Percentiles rank a stretch among this genome's conserved stretches.
Conservation (phyloP, 2,113 vertebrate species). For the Microcebus jonahi region DNA sequence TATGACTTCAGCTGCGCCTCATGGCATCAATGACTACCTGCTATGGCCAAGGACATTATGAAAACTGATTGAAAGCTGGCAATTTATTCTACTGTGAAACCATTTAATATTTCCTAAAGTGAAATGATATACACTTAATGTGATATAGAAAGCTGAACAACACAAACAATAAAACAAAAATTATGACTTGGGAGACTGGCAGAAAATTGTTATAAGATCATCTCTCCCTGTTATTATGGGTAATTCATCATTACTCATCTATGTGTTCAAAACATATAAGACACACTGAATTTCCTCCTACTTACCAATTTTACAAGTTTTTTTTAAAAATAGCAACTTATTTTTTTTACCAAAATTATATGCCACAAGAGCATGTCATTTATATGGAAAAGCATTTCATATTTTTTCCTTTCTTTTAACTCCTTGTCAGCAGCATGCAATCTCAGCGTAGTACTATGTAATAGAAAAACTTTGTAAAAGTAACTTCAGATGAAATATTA, state of each 20-base stretch:
- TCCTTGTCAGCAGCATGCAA: neutral
- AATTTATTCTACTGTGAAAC: slow-evolving; percentile 62
- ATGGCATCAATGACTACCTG: neutral
- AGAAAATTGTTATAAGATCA: slow-evolving; percentile 67
- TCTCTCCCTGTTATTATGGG: slow-evolving; percentile 67
- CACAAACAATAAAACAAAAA: slow-evolving; percentile 67
- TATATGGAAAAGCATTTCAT: slow-evolving; percentile 40
- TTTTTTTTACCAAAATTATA: slow-evolving; percentile 52
- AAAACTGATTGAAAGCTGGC: slow-evolving; percentile 57
- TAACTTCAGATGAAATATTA: neutral
- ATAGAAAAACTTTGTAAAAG: neutral
- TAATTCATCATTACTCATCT: slow-evolving; percentile 78
- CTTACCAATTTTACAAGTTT: slow-evolving; percentile 42
- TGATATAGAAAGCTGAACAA: slow-evolving; percentile 49
- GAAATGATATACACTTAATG: neutral
- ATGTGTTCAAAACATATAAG: slow-evolving; percentile 50
- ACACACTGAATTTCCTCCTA: slow-evolving; percentile 49
- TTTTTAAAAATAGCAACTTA: slow-evolving; percentile 61
- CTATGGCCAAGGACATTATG: slow-evolving; percentile 38
- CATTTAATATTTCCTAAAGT: slow-evolving; percentile 44
- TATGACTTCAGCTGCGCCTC: neutral
- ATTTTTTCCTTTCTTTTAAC: slow-evolving; percentile 47
- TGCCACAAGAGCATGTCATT: slow-evolving; percentile 29
- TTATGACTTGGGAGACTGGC: slow-evolving; percentile 24
- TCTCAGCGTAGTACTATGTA: neutral